Evolutionary conservation across 2,113 vertebrate species (phyloP), one percentile per base, ranked within the genome.

Genomic region (Athene cunicularia): DNA sequence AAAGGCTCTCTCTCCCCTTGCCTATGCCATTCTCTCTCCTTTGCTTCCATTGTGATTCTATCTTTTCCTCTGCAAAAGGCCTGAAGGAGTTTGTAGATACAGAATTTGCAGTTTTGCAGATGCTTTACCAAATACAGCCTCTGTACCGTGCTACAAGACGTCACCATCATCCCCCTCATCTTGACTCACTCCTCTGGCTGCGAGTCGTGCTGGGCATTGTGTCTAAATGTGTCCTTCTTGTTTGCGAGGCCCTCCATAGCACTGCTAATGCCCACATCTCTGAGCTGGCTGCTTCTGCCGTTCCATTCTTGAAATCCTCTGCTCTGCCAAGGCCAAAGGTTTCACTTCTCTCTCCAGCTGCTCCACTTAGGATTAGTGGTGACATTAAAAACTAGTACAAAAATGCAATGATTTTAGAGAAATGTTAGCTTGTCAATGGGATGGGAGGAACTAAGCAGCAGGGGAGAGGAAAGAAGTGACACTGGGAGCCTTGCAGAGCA

Each of bases 91-190:
- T 77, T 80, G 50, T 62, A 45, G 70, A 53, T 45, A 58, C 2
- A 70, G 84, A 81, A 73, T 82, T 81, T 85, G 52, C 88, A 75
- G 70, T 41, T 89, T 68, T 85, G 87, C 71, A 74, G 66, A 80
- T 86, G 39, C 94, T 59, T 64, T 94, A 89, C 96, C 93, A 94
- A 80, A 50, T 86, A 75, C 92, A 95, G 92, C 47, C 52, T 92
- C 84, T 76, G 37, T 80, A 59, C 68, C 0, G 1, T 72, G 77
- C 66, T 87, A 24, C 2, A 11, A 90, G 85, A 94, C 26, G 66
- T 96, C 91, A 93, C 32, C 50, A 55, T 92, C 94, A 73, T 82
- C 95, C 96, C 93, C 89, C 97, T 96, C 96, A 80, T 94, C 53
- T 93, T 96, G 94, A 96, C 74, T 96, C 94, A 93, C 86, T 94